Conservation (phyloP, 92 coral and sea anemone species). For the Phenganax subtilis region DNA sequence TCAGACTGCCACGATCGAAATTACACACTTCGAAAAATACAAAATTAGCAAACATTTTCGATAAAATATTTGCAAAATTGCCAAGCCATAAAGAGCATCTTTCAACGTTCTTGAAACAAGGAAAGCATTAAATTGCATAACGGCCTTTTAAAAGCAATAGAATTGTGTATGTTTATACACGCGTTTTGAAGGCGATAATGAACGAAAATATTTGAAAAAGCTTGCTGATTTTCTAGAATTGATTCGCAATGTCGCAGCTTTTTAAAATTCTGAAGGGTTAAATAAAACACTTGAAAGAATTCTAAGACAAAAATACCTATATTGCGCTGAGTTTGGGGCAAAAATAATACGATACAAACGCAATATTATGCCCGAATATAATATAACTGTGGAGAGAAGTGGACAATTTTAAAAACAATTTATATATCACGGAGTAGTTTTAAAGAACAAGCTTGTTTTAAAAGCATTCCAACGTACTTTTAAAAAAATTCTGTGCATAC, state of each 20-base stretch:
- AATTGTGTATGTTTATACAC: background rate
- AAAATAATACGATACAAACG: too few relatives aligned
- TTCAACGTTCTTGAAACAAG: conserved; percentile 9
- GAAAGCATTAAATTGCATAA: conserved; percentile 28
- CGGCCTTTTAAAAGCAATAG: background rate
- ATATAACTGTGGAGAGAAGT: too few relatives aligned
- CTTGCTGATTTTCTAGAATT: background rate
- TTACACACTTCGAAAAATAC: background rate
- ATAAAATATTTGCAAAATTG: background rate
- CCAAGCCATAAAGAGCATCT: background rate
- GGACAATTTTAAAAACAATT: background rate
- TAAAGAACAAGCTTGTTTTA: background rate
- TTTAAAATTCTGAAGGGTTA: too few relatives aligned
- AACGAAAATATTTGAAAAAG: background rate
- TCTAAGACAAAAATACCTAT: too few relatives aligned
- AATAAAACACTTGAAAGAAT: too few relatives aligned
- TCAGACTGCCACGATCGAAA: too few relatives aligned
- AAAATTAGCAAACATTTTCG: background rate
- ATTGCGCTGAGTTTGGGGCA: too few relatives aligned
- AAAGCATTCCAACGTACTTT: background rate
- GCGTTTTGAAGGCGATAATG: conserved; percentile 14
- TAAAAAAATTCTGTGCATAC: conserved; percentile 18
- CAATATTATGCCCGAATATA: too few relatives aligned
- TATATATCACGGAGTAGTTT: background rate
- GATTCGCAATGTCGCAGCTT: background rate